Conservation (phyloP, 2,797 vertebrate genomes). For the Sarcoramphus papa region DNA sequence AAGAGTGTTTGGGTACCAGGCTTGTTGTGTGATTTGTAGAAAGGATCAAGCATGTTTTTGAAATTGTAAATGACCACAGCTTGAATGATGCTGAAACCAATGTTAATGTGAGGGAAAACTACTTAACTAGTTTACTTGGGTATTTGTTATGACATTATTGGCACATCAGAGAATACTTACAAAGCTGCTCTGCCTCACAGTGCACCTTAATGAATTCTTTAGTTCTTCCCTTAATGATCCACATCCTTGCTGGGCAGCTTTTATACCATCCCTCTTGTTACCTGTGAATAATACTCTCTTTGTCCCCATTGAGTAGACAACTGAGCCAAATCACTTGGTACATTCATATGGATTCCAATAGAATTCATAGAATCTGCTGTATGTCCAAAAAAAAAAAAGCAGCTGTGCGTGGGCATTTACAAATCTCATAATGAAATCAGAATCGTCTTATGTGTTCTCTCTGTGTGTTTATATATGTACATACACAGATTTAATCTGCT, state of each 20-base stretch:
- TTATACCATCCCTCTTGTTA: background rate
- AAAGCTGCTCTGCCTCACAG: background rate
- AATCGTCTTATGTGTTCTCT: background rate
- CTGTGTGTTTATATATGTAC: background rate
- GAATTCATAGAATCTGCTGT: background rate
- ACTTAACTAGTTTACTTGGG: background rate
- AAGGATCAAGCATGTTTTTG: background rate
- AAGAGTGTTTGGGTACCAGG: background rate
- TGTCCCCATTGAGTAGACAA: background rate
- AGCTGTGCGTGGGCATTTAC: background rate
- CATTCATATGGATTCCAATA: background rate
- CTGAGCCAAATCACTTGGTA: background rate
- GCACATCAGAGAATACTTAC: background rate
- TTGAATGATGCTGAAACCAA: background rate
- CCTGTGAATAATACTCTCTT: background rate
- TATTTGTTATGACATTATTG: slow-evolving; percentile 34
- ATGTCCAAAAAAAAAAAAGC: background rate
- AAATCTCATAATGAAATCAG: background rate
- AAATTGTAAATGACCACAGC: background rate
- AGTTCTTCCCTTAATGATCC: slow-evolving; percentile 15
- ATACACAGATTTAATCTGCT: background rate
- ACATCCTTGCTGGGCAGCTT: background rate
- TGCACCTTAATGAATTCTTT: slow-evolving; percentile 15
- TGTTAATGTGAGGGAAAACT: background rate
- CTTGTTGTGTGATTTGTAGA: background rate